Conservation (phyloP, 2,113 vertebrate species). For the Brevimyrus niger region DNA sequence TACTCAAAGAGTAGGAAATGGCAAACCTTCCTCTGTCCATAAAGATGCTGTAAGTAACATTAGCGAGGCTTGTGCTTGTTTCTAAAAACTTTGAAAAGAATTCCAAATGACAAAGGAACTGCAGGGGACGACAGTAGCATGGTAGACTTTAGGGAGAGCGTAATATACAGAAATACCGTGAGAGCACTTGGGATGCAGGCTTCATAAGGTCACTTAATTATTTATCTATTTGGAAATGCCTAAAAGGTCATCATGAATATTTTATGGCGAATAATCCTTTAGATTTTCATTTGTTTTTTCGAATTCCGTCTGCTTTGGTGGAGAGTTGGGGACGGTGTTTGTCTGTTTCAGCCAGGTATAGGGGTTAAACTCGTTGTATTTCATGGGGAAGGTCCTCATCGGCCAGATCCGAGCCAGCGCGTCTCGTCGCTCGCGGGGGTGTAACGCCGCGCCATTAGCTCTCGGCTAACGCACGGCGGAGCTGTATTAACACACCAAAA, state of each 20-base stretch:
- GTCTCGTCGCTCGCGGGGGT: neutral
- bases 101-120: neutral
- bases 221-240: conserved; percentile 24
- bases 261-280: conserved; percentile 19
- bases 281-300: neutral
- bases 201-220: conserved; percentile 21
- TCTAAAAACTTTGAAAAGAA: neutral
- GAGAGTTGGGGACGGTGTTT: neutral
- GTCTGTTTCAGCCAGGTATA: neutral
- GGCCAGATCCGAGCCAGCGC: neutral
- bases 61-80: neutral
- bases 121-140: neutral
- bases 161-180: neutral
- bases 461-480: neutral
- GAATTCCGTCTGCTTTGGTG: neutral
- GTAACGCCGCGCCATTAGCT: neutral
- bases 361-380: neutral
- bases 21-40: neutral
- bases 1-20: neutral
- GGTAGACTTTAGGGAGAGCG: neutral
- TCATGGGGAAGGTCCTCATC: neutral
- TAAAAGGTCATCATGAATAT: conserved; percentile 26
- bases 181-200: neutral
- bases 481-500: conserved; percentile 16
- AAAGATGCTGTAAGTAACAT: neutral